Evolutionary conservation across 2,888 invertebrate species (phyloP).

Genomic region (Glaucopsyche alexis): DNA sequence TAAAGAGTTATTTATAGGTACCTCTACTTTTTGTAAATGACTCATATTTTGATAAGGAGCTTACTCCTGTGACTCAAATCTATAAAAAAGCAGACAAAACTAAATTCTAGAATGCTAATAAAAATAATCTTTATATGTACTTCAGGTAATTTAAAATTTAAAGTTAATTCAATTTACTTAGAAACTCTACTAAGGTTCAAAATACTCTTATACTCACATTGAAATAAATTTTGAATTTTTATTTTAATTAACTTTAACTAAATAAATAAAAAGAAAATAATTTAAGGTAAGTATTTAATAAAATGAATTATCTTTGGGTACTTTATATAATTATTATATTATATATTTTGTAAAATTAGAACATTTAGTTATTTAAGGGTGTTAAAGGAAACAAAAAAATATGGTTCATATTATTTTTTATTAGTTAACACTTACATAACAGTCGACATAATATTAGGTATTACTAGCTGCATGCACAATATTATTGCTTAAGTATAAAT

Average conservation of each 20-base stretch:
- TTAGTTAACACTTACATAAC: constrained; percentile 47
- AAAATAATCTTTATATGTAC: neutral
- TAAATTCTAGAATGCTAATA: neutral
- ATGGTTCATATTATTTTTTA: constrained; percentile 22
- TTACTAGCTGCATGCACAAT: constrained; percentile 40
- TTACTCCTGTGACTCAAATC: neutral
- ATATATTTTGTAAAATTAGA: too few species aligned
- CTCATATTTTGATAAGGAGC: neutral
- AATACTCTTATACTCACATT: neutral
- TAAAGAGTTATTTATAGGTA: too few species aligned
- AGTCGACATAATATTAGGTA: constrained; percentile 57
- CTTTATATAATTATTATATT: too few species aligned
- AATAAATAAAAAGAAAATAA: too few species aligned
- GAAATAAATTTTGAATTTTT: neutral
- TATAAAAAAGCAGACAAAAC: neutral
- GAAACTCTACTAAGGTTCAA: neutral
- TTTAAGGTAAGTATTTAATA: too few species aligned
- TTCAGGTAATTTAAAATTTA: neutral
- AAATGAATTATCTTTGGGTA: too few species aligned
- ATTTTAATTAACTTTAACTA: neutral
- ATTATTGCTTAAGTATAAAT: constrained; percentile 35
- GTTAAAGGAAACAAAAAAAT: constrained; percentile 2
- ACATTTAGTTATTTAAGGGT: too few species aligned
- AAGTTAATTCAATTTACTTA: neutral
- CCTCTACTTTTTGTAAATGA: neutral